Evolutionary conservation across 2,797 vertebrate species (phyloP).

Genomic region (Cuculus canorus): DNA sequence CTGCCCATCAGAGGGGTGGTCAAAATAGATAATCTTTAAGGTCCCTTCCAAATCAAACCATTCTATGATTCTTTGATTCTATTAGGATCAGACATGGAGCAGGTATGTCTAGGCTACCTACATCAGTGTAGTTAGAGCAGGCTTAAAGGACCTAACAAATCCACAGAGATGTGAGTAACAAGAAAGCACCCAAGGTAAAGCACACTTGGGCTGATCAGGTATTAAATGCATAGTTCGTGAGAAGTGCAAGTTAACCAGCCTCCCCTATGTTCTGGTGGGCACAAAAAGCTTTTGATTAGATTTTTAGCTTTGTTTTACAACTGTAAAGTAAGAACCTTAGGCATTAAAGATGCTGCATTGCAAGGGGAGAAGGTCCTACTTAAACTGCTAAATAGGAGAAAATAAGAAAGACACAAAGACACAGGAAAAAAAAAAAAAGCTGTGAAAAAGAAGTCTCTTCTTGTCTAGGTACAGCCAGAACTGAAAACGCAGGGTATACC

Average conservation of each 20-base stretch:
- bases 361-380: neutral
- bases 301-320: neutral
- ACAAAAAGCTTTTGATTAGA: neutral
- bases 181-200: neutral
- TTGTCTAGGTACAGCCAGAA: neutral
- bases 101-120: neutral
- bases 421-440: neutral
- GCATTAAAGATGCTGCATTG: neutral
- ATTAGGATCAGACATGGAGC: neutral
- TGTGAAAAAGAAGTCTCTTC: neutral
- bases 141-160: neutral
- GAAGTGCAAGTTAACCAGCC: neutral
- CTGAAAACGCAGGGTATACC: neutral
- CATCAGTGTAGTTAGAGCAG: neutral
- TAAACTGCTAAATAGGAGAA: neutral
- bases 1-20: too few species aligned
- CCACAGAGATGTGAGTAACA: neutral
- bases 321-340: neutral
- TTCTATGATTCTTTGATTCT: too few species aligned
- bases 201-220: neutral
- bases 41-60: too few species aligned
- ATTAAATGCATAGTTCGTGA: neutral
- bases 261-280: neutral
- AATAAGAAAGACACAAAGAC: neutral
- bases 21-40: too few species aligned